Evolutionary conservation across 2,888 invertebrate species (phyloP), one percentile per base, ranked within the genome.

Genomic region (Callimorpha dominula): DNA sequence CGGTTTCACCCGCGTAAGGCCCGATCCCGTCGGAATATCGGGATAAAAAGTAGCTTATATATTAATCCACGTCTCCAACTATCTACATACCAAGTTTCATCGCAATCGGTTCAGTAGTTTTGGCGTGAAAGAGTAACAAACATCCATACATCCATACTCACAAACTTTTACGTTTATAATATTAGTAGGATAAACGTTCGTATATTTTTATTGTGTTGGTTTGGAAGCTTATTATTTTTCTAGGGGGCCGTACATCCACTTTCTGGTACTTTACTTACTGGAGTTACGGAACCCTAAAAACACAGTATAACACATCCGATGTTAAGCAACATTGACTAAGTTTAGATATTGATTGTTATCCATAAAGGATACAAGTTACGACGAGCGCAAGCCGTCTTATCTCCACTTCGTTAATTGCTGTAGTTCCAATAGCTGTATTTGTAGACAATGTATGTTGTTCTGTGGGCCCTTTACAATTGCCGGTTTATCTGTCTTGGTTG

Each of bases 361-460:
- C 63, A 68, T 63, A 68, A 63, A 62, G 63, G 42, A 7, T 40
- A 65, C 63, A 70, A 72, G 73, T 69, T 69, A 68, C 71, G 52
- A 71, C 40, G 50, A 66, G 20, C 71, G 72, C 67, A 72, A 76
- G 60, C 67, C 65, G 65, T 76, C 60, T 73, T 81, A 81, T 81
- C 73, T 73, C 65, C 67, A 84, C 79, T 83, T 81, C 74, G 69
- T 73, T 81, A 81, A 84, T 81, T 81, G 84, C 82, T 72, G 43
- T 73, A 78, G 84, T 81, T 79, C 70, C 78, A 74, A 81, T 75
- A 68, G 75, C 71, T 76, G 68, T 65, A 68, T 73, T 52, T 82
- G 73, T 74, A 73, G 68, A 76, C 65, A 77, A 70, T 43, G 60
- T 71, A 66, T 78, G 31, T 82, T 78, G 75, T 77, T 63, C 72